Percentiles rank a stretch among this genome's conserved stretches.
These are phyloP conservation scores for Conopomorpha cramerella DNA, from an alignment of 1,140 invertebrate genomes.

Conservation along the genomic window DNA sequence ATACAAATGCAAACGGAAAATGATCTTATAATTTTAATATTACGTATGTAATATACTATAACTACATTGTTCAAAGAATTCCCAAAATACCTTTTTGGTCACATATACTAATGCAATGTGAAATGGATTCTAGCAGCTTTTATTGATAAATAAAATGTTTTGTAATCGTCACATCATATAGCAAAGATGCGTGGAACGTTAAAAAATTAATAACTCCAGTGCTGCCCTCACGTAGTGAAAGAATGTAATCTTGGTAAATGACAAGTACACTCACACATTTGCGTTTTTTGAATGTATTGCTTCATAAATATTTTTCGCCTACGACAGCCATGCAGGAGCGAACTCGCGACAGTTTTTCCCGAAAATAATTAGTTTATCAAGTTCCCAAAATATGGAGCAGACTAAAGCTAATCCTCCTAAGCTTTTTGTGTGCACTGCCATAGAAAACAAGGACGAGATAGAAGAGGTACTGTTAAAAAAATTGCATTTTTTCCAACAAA, in stretches of 20 bases:
- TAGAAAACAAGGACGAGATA: slow-evolving; percentile 82
- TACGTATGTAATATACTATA: too few relatives aligned
- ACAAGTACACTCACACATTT: slow-evolving; percentile 24
- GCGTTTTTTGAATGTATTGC: slow-evolving; percentile 35
- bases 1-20: too few relatives aligned
- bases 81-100: too few relatives aligned
- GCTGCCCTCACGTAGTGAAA: too few relatives aligned
- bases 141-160: too few relatives aligned
- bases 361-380: slow-evolving; percentile 44
- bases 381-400: slow-evolving; percentile 62
- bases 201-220: too few relatives aligned
- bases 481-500: slow-evolving; percentile 58
- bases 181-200: too few relatives aligned
- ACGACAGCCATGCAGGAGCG: slow-evolving; percentile 63
- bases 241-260: neutral
- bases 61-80: too few relatives aligned
- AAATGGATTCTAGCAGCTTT: too few relatives aligned
- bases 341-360: slow-evolving; percentile 54
- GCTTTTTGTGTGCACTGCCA: slow-evolving; percentile 64
- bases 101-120: too few relatives aligned
- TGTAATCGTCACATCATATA: too few relatives aligned
- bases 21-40: too few relatives aligned
- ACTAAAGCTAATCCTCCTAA: slow-evolving; percentile 62
- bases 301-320: slow-evolving; percentile 59
- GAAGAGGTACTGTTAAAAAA: slow-evolving; percentile 73